These are phyloP conservation scores for Uloborus plumipes DNA, from an alignment of 2,888 invertebrate genomes.

Conservation along the genomic window DNA sequence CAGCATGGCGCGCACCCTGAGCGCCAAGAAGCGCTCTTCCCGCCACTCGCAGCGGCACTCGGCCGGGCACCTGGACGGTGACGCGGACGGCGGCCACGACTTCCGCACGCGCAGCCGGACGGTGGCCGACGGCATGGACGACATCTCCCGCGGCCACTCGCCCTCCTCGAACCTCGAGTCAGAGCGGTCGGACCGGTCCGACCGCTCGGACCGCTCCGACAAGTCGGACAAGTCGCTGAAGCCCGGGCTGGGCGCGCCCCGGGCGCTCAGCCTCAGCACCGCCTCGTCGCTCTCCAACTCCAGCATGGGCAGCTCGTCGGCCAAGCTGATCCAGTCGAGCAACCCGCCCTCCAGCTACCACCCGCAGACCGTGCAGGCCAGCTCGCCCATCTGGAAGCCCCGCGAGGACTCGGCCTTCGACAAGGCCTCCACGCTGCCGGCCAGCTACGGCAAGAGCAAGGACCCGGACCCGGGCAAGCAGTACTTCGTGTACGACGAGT, in stretches of 20 bases:
- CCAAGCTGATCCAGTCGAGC: slow-evolving; percentile 92
- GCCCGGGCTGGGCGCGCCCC: slow-evolving; percentile 88
- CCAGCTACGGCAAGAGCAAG: slow-evolving; percentile 29
- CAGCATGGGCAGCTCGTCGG: slow-evolving; percentile 89
- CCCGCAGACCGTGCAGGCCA: slow-evolving; percentile 75
- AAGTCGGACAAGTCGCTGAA: slow-evolving; percentile 65
- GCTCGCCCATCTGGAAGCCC: slow-evolving; percentile 99
- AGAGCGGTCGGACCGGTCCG: slow-evolving; percentile 64
- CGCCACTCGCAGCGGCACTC: slow-evolving; percentile 78
- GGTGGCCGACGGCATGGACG: slow-evolving; percentile 83
- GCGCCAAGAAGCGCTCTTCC: slow-evolving; percentile 80
- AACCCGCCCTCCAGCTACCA: slow-evolving; percentile 93
- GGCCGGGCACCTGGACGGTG: slow-evolving; percentile 87
- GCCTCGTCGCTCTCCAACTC: slow-evolving; percentile 94
- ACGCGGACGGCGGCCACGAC: slow-evolving; percentile 72
- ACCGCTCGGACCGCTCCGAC: slow-evolving; percentile 65
- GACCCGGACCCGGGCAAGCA: slow-evolving; percentile 63
- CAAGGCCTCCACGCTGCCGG: slow-evolving; percentile 71
- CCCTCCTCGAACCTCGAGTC: slow-evolving; percentile 47
- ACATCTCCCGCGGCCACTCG: slow-evolving; percentile 66
- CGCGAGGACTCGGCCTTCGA: slow-evolving; percentile 78
- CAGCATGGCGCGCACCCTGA: slow-evolving; percentile 76
- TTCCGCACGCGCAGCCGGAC: slow-evolving; percentile 91
- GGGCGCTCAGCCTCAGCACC: slow-evolving; percentile 92
- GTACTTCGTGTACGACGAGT: slow-evolving; percentile 67